These are phyloP conservation scores for Lepidonotus clava DNA, from an alignment of 2,888 invertebrate genomes.

Conservation along the genomic window DNA sequence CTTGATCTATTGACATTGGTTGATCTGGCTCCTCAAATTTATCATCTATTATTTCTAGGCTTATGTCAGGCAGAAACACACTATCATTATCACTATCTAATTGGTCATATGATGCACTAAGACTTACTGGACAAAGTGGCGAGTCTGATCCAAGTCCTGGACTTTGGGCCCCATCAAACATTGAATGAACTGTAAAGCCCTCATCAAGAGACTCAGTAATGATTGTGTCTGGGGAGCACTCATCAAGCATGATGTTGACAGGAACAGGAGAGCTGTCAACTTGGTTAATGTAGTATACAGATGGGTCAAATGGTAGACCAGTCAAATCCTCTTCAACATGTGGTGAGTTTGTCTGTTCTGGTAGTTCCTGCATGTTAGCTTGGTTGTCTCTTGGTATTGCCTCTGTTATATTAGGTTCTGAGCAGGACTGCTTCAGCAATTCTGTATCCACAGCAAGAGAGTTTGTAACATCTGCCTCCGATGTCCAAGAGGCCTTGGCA, in stretches of 20 bases:
- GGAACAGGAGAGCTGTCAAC: too few species aligned
- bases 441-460: too few species aligned
- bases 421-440: too few species aligned
- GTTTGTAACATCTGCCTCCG: too few species aligned
- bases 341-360: neutral
- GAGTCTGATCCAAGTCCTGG: neutral
- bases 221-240: neutral
- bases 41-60: slow-evolving; percentile 32
- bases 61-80: slow-evolving; percentile 23
- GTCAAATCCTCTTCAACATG: neutral
- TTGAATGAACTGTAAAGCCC: neutral
- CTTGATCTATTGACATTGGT: slow-evolving; percentile 9
- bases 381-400: too few species aligned
- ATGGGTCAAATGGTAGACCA: neutral
- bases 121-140: neutral
- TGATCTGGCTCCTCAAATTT: neutral
- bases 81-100: slow-evolving; percentile 36
- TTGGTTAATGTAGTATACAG: too few species aligned
- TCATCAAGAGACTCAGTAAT: neutral
- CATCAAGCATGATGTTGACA: neutral
- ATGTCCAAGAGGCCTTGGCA: too few species aligned
- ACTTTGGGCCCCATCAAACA: neutral
- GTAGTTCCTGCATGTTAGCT: too few species aligned
- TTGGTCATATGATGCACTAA: neutral
- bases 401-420: too few species aligned